These are phyloP conservation scores for Phaonia tiefii DNA, from an alignment of 2,888 invertebrate genomes.

Conservation along the genomic window DNA sequence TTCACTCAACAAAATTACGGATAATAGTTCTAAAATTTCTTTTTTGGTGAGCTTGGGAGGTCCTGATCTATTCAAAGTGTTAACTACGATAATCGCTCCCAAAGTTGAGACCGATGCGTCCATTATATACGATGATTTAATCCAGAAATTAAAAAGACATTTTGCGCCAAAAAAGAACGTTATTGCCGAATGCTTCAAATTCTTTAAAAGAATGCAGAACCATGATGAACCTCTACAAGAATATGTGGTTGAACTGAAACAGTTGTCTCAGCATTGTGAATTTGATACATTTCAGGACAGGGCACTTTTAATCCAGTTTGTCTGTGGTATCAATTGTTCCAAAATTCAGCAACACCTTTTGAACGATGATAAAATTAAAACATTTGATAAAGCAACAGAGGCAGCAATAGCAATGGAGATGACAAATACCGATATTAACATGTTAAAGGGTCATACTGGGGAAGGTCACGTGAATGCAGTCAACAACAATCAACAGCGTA, in stretches of 20 bases:
- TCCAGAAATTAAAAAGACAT: conserved; percentile 27
- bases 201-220: conserved; percentile 28
- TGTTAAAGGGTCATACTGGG: conserved; percentile 4
- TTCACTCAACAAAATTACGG: conserved; percentile 31
- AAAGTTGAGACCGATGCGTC: conserved; percentile 26
- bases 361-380: conserved; percentile 23
- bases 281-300: conserved; percentile 33
- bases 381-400: conserved; percentile 40
- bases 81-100: conserved; percentile 32
- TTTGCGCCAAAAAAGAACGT: conserved; percentile 36
- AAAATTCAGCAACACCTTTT: conserved; percentile 37
- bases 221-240: conserved; percentile 23
- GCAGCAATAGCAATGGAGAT: conserved; percentile 34
- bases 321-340: conserved; percentile 27
- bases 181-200: conserved; percentile 40
- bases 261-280: conserved; percentile 38
- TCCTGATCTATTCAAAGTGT: conserved; percentile 24
- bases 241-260: conserved; percentile 33
- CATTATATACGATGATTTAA: conserved; percentile 12
- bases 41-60: conserved; percentile 35
- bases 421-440: conserved; percentile 13
- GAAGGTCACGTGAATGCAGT: conserved; percentile 17
- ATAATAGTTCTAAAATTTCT: conserved; percentile 14
- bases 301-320: conserved; percentile 39
- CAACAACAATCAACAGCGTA: background rate